These are phyloP conservation scores for Caretta caretta DNA, from an alignment of 2,113 vertebrate genomes.

Conservation along the genomic window DNA sequence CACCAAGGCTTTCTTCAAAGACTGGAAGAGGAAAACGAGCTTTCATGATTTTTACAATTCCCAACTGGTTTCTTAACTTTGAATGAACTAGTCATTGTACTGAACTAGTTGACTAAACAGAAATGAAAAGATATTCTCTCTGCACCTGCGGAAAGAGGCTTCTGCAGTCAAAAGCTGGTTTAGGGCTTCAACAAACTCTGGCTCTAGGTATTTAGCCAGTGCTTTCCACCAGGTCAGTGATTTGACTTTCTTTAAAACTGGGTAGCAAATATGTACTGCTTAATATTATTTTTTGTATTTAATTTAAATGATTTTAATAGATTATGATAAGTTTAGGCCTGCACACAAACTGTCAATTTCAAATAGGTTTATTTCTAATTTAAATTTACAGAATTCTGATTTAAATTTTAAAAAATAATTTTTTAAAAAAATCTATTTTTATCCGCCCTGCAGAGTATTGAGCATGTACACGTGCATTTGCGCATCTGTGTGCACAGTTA, in stretches of 20 bases:
- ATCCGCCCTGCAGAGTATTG: background rate
- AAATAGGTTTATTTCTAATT: background rate
- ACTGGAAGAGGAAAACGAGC: background rate
- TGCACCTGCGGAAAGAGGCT: too few relatives aligned
- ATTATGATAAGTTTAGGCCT: background rate
- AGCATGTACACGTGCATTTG: background rate
- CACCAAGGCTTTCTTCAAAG: background rate
- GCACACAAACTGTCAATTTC: background rate
- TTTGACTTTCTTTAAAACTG: background rate
- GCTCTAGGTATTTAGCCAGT: background rate
- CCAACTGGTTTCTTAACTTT: background rate
- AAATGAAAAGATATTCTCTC: background rate
- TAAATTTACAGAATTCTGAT: too few relatives aligned
- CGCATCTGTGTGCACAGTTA: background rate
- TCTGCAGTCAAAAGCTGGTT: too few relatives aligned
- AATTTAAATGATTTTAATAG: background rate
- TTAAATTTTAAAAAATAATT: too few relatives aligned
- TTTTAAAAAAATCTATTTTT: background rate
- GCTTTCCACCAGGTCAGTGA: background rate
- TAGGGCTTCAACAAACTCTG: background rate
- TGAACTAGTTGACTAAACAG: background rate
- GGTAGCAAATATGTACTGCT: background rate
- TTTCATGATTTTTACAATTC: background rate
- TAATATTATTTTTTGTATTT: background rate
- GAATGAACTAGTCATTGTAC: background rate